Percentiles rank a stretch among this genome's conserved stretches.
These are phyloP conservation scores for Apus apus DNA, from an alignment of 2,113 vertebrate genomes.

Conservation along the genomic window DNA sequence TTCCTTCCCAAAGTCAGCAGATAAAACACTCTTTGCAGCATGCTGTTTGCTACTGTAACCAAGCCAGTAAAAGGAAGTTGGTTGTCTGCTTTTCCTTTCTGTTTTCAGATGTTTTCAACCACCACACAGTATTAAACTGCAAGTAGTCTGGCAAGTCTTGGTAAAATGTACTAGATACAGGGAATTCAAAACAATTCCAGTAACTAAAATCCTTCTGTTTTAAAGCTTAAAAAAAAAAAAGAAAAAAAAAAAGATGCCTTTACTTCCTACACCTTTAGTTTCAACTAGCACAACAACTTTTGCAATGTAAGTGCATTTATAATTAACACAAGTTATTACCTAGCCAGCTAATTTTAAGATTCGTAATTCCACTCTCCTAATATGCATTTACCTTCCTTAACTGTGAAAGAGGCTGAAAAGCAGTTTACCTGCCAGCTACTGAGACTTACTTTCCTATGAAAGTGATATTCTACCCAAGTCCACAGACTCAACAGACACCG, in stretches of 20 bases:
- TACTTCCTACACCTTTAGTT: background rate
- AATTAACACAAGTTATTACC: conserved; percentile 5
- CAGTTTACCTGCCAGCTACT: background rate
- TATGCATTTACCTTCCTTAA: conserved; percentile 36
- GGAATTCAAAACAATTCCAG: background rate
- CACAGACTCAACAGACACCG: conserved; percentile 32
- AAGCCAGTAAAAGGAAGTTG: background rate
- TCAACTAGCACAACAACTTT: background rate
- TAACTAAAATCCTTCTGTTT: background rate
- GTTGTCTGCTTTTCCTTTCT: background rate
- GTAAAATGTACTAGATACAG: background rate
- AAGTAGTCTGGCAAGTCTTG: background rate
- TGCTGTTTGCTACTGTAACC: background rate
- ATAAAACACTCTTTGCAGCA: background rate
- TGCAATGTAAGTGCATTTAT: conserved; percentile 10
- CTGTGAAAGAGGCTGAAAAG: background rate
- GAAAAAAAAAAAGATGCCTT: background rate
- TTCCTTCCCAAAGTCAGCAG: conserved; percentile 5
- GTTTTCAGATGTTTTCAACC: background rate
- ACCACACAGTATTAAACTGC: background rate
- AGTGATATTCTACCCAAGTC: conserved; percentile 57
- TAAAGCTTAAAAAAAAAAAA: background rate
- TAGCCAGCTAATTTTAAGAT: background rate
- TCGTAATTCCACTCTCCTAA: background rate
- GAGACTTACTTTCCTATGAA: background rate